Evolutionary conservation across 2,113 vertebrate genomes (phyloP), one percentile per base, ranked within the genome.

Genomic region (Toxotes jaculatrix): DNA sequence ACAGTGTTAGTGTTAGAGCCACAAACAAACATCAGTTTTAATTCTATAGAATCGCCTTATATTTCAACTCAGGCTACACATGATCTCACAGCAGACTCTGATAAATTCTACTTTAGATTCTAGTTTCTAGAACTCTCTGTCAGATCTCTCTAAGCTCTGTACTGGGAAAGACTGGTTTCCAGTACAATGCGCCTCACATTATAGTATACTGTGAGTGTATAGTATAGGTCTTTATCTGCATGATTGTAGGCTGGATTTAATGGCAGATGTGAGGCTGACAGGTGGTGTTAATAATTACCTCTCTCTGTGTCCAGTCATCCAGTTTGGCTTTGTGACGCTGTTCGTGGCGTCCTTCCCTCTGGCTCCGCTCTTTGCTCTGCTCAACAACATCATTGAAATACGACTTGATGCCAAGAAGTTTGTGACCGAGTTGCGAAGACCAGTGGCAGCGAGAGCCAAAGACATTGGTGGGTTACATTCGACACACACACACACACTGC

Each of bases 321-420:
- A 99, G 95, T 99, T 99, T 88, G 98, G 98, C 6, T 99, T 99
- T 56, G 98, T 99, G n/a, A 99, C 98, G 9, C 68, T 99, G 87
- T 99, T 99, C 0, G 98, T 99, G 32, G 98, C 98, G 0, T 99
- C 98, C 81, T 99, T 99, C 84, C 98, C 98, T 0, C 92, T 99
- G 93, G 98, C 98, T 1, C 98, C 98, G 0, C 94, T 99, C 49
- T 99, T 99, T 21, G 98, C 98, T 0, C 93, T 99, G 68, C 95
- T 99, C 59, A 99, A 99, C 93, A 99, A 99, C 93, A 98, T 99
- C 69, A 99, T 99, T 2, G 98, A 99, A 92, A 99, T 99, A 87
- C 97, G 98, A 47, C 95, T 99, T 51, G 98, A 99, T 31, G 98
- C 98, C 43, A 99, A 99, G 74, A 99, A 99, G 85, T 99, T 99